Evolutionary conservation across 2,113 vertebrate species (phyloP).

Genomic region (Chlamydotis undulata): DNA sequence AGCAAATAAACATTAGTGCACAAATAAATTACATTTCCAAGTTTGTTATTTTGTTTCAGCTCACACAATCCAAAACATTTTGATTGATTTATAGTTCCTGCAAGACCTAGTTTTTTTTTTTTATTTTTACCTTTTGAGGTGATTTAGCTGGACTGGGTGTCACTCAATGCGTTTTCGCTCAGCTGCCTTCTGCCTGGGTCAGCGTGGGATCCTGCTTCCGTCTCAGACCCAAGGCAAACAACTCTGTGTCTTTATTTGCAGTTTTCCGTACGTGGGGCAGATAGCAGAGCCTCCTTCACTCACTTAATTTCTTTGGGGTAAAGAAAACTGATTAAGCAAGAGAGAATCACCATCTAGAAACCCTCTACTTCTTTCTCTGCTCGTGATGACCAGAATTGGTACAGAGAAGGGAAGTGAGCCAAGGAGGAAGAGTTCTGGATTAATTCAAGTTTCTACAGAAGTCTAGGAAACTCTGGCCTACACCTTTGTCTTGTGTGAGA

Average conservation of each 20-base stretch:
- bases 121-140: background rate
- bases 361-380: background rate
- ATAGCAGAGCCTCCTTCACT: background rate
- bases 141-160: background rate
- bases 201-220: background rate
- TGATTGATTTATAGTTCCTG: background rate
- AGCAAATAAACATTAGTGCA: background rate
- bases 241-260: background rate
- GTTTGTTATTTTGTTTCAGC: background rate
- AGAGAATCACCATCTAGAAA: background rate
- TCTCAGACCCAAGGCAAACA: background rate
- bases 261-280: background rate
- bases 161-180: background rate
- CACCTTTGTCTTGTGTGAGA: background rate
- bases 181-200: background rate
- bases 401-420: background rate
- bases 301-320: background rate
- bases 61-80: background rate
- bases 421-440: background rate
- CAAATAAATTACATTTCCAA: background rate
- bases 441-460: background rate
- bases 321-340: background rate
- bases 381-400: background rate
- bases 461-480: background rate
- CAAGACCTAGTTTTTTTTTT: background rate